A percentile compares a stretch with the other conserved stretches of the same genome.
phyloP scores from a whole-genome alignment of 2,888 invertebrate species.

The Cheiracanthium punctorium region DNA sequence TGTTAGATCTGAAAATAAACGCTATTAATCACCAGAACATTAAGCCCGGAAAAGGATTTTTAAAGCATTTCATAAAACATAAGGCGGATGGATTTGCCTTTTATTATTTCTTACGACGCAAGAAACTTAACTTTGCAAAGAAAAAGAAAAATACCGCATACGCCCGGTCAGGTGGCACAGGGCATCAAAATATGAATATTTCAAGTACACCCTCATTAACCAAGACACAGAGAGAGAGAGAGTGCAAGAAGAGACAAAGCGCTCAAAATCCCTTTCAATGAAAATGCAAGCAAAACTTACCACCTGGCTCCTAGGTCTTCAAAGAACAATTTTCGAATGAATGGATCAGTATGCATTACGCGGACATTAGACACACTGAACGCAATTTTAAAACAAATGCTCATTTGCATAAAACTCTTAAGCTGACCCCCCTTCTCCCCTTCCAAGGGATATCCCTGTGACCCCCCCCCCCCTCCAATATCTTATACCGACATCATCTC shows the following conservation, averaged over 20 bases:
- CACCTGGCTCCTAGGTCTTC: slow-evolving; percentile 66
- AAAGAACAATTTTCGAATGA: slow-evolving; percentile 70
- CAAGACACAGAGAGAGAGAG: neutral
- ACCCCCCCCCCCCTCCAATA: neutral
- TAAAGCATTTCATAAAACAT: neutral
- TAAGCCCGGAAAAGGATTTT: neutral
- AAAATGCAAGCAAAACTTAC: slow-evolving; percentile 62
- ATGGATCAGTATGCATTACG: slow-evolving; percentile 70
- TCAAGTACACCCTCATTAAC: slow-evolving; percentile 58
- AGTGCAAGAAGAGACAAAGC: slow-evolving; percentile 20
- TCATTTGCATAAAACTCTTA: slow-evolving; percentile 71
- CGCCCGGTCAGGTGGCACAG: slow-evolving; percentile 50
- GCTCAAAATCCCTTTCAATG: slow-evolving; percentile 51
- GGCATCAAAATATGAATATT: slow-evolving; percentile 65
- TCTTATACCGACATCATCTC: slow-evolving; percentile 56
- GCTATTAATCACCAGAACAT: slow-evolving; percentile 9
- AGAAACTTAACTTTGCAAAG: neutral
- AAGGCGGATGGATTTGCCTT: neutral
- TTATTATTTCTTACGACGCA: neutral
- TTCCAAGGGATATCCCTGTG: neutral
- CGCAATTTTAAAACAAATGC: slow-evolving; percentile 67
- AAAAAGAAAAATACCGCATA: neutral
- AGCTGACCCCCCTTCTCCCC: slow-evolving; percentile 33
- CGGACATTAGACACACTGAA: slow-evolving; percentile 63
- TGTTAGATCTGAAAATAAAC: neutral